Evolutionary conservation across 1,140 invertebrate genomes (phyloP), one percentile per base, ranked within the genome.

Genomic region (Bombus soroeensis): DNA sequence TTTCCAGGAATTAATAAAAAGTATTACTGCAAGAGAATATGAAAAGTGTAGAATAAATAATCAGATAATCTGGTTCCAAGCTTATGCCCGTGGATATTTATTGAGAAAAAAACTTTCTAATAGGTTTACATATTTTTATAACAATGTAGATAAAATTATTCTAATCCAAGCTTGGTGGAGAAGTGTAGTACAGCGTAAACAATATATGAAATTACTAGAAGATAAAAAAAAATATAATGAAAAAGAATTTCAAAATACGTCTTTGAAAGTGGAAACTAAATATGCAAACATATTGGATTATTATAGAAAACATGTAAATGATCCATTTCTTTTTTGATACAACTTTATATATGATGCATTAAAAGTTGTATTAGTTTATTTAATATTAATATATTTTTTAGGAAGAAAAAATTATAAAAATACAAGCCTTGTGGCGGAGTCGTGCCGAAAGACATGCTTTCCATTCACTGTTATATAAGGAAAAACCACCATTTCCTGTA

Each of bases 101-200:
- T 89, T 96, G 0, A 95, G 97, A 68, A 95, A 96, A 93, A 93
- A 90, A 64, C 93, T 97, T 73, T 94, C 92, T 10, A 92, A 96
- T 4, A 95, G 95, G 90, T 92, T 95, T 37, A 88, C 94, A 74
- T 95, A 95, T 88, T 96, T 96, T 82, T 93, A 95, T 76, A 91
- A 94, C 53, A 96, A 97, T 91, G 89, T 95, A 41, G 89, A 95
- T 25, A 94, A 95, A 91, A 95, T 97, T 57, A 91, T 97, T 6
- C 95, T 94, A 86, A 97, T 97, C 91, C 96, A 98, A 96, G 94
- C 96, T 3, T 97, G 96, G 96, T 98, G 97, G 97, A 95, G 96
- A 85, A 94, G 94, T 68, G 88, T 96, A 15, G 75, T 95, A 47
- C 95, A 96, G 76, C 95, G 95, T 85, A 96, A 93, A 87, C 93